Percentiles rank a stretch among this genome's conserved stretches.
Conservation (phyloP, 2,888 invertebrate genomes). For the Anorthoa munda region DNA sequence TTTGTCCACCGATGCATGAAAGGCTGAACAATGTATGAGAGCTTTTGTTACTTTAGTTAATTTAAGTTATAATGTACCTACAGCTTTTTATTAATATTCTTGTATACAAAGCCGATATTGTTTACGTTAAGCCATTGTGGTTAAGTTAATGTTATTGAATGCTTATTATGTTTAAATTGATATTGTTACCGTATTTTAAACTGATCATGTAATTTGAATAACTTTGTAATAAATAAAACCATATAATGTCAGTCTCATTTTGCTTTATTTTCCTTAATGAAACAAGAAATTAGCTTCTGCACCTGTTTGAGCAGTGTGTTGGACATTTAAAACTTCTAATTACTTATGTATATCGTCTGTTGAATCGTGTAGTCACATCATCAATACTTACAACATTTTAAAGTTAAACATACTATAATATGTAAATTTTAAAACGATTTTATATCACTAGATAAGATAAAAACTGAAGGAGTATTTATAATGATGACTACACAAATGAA, state of each 20-base stretch:
- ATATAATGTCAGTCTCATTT: conserved; percentile 83
- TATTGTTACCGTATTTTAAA: conserved; percentile 24
- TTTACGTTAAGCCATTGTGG: neutral
- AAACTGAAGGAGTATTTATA: conserved; percentile 38
- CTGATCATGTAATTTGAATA: conserved; percentile 47
- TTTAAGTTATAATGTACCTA: conserved; percentile 1
- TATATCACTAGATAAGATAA: conserved; percentile 38
- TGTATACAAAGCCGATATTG: conserved; percentile 12
- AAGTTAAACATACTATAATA: conserved; percentile 12
- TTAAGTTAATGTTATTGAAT: conserved; percentile 7
- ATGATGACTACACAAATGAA: conserved; percentile 45
- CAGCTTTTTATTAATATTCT: neutral
- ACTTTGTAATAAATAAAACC: conserved; percentile 64
- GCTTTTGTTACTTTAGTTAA: conserved; percentile 5
- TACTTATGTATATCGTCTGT: conserved; percentile 44
- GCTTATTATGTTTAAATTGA: neutral
- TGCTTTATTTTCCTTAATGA: conserved; percentile 81
- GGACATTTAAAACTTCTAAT: conserved; percentile 61
- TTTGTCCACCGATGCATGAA: neutral
- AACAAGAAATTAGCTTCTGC: conserved; percentile 71
- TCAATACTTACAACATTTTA: conserved; percentile 46
- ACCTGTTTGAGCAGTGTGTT: conserved; percentile 79
- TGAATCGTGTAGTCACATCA: conserved; percentile 53
- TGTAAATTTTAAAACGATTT: conserved; percentile 29
- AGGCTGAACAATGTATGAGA: neutral